Evolutionary conservation across 2,888 invertebrate species (phyloP).

Genomic region (Steinernema hermaphroditum): DNA sequence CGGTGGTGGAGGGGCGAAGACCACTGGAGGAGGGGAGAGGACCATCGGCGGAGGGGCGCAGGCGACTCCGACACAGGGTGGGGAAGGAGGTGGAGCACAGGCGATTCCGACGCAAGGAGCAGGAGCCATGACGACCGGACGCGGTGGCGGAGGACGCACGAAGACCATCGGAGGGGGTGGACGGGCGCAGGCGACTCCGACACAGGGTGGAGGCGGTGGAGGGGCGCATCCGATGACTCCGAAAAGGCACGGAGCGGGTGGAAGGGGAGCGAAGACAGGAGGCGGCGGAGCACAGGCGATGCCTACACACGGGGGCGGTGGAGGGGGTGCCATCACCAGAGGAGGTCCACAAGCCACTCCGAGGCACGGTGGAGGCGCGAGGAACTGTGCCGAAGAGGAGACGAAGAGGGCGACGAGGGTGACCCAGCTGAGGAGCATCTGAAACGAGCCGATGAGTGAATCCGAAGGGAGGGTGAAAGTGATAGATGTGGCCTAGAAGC

Average conservation of each 20-base stretch:
- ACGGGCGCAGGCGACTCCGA: slow-evolving; percentile 12
- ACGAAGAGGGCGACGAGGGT: slow-evolving; percentile 7
- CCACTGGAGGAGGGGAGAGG: too few relatives aligned
- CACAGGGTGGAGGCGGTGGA: not conserved
- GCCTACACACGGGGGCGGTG: not conserved
- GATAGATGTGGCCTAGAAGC: not conserved
- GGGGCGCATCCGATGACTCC: slow-evolving; percentile 13
- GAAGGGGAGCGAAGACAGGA: not conserved
- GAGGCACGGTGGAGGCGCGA: slow-evolving; percentile 3
- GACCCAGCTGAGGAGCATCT: slow-evolving; percentile 1
- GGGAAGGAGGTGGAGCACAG: not conserved
- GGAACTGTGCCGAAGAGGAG: not conserved
- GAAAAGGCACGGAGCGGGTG: slow-evolving; percentile 3
- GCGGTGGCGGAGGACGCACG: not conserved
- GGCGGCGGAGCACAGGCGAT: slow-evolving; percentile 2
- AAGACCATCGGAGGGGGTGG: not conserved
- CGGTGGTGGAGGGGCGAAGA: too few relatives aligned
- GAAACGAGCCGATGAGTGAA: not conserved
- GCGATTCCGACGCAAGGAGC: not conserved
- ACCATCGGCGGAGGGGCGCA: not conserved
- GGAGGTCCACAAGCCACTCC: not conserved
- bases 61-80: not conserved
- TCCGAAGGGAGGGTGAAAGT: not conserved
- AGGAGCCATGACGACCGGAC: not conserved
- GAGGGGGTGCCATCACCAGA: not conserved